These are phyloP conservation scores for Actenoides hombroni DNA, from an alignment of 2,113 vertebrate species.

Conservation along the genomic window DNA sequence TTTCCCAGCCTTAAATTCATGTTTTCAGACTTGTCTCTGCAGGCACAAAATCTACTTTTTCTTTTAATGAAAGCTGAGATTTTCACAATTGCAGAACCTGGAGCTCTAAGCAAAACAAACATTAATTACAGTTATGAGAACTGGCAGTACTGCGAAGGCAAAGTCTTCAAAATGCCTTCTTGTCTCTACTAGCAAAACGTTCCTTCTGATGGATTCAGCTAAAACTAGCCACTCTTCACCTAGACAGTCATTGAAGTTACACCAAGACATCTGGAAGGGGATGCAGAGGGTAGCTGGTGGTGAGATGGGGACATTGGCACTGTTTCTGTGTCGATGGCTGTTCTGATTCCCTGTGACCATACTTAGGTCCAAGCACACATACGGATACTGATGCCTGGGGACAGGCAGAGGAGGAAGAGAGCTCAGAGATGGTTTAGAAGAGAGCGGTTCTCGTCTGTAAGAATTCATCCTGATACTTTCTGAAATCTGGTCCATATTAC, in stretches of 20 bases:
- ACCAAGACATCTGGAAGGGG: not conserved
- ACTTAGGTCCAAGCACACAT: not conserved
- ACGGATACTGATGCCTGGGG: not conserved
- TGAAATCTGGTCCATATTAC: not conserved
- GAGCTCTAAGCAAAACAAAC: slow-evolving; percentile 14
- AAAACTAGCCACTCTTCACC: not conserved
- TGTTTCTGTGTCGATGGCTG: not conserved
- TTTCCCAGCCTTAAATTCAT: not conserved
- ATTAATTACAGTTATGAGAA: not conserved
- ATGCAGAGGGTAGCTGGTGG: not conserved
- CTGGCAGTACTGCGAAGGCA: not conserved
- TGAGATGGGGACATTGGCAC: not conserved
- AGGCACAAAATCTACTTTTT: slow-evolving; percentile 2
- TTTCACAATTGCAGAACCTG: slow-evolving; percentile 21
- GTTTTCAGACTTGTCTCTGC: slow-evolving; percentile 27
- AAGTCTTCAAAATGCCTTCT: not conserved
- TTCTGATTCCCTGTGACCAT: not conserved
- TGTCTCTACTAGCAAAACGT: not conserved
- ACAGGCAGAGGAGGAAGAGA: not conserved
- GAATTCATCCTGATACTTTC: not conserved
- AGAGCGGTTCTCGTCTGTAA: not conserved
- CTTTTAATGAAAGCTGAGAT: slow-evolving; percentile 28
- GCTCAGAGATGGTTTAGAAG: not conserved
- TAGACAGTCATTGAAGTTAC: not conserved
- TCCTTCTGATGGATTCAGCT: not conserved